Conservation (phyloP, 2,888 invertebrate species). For the Chymomyza amoena region DNA sequence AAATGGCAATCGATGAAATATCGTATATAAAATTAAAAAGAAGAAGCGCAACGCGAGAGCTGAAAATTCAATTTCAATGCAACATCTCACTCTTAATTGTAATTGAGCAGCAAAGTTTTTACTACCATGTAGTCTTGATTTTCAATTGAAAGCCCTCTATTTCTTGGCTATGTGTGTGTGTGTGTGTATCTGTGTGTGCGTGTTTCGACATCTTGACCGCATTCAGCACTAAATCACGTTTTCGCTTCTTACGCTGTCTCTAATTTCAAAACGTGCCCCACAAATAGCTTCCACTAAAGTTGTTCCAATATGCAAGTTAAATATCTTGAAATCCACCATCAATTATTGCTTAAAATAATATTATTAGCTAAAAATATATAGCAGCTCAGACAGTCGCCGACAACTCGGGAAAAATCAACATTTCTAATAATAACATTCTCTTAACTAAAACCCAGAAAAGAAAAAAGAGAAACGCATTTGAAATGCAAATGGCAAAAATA, state of each 20-base stretch:
- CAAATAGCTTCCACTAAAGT: background rate
- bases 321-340: slow-evolving; percentile 4
- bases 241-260: slow-evolving; percentile 32
- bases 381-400: background rate
- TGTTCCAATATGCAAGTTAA: slow-evolving; percentile 1
- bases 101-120: slow-evolving; percentile 70
- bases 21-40: slow-evolving; percentile 16
- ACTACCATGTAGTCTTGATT: slow-evolving; percentile 48
- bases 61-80: slow-evolving; percentile 71
- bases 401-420: background rate
- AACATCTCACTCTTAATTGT: slow-evolving; percentile 73
- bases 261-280: slow-evolving; percentile 42
- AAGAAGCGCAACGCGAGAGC: slow-evolving; percentile 31
- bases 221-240: slow-evolving; percentile 52
- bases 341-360: slow-evolving; percentile 21
- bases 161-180: background rate
- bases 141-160: slow-evolving; percentile 53
- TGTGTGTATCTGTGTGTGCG: background rate
- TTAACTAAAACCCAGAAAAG: background rate
- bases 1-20: slow-evolving; percentile 50
- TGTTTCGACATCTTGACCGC: slow-evolving; percentile 19
- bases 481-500: slow-evolving; percentile 68
- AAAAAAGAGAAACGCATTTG: slow-evolving; percentile 48
- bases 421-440: background rate
- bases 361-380: slow-evolving; percentile 20